Conservation (phyloP, 2,888 invertebrate species). For the Andrena chrysosceles region DNA sequence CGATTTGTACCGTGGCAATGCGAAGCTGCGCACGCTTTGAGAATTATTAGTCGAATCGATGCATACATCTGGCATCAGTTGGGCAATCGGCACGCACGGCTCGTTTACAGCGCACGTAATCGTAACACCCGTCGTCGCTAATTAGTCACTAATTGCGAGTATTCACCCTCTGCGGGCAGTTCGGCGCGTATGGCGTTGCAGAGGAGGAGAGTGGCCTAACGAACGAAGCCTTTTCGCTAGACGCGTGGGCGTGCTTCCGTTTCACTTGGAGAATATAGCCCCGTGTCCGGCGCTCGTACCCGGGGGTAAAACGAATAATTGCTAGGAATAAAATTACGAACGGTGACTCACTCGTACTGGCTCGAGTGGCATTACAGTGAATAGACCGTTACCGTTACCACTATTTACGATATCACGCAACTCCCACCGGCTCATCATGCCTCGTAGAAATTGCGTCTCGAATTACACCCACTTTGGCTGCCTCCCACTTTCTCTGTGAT, state of each 20-base stretch:
- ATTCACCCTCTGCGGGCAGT: background rate
- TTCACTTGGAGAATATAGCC: conserved; percentile 51
- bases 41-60: conserved; percentile 28
- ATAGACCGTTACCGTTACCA: background rate
- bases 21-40: background rate
- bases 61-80: conserved; percentile 9
- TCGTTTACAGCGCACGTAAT: conserved; percentile 48
- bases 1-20: background rate
- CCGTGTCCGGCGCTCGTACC: conserved; percentile 40
- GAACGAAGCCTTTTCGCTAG: conserved; percentile 55
- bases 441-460: too few relatives aligned
- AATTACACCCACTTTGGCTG: too few relatives aligned
- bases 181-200: conserved; percentile 14
- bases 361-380: background rate
- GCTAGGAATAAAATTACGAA: conserved; percentile 55
- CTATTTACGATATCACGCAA: conserved; percentile 7
- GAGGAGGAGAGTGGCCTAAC: conserved; percentile 47
- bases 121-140: conserved; percentile 41
- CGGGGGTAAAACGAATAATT: conserved; percentile 48
- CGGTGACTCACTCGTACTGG: conserved; percentile 38
- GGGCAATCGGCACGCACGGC: conserved; percentile 20
- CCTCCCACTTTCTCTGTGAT: too few relatives aligned
- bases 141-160: conserved; percentile 61
- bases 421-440: background rate
- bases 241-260: conserved; percentile 63